A percentile compares a stretch with the other conserved stretches of the same genome.
phyloP scores from a whole-genome alignment of 2,888 invertebrate genomes.

The Ectemnius cavifrons region DNA sequence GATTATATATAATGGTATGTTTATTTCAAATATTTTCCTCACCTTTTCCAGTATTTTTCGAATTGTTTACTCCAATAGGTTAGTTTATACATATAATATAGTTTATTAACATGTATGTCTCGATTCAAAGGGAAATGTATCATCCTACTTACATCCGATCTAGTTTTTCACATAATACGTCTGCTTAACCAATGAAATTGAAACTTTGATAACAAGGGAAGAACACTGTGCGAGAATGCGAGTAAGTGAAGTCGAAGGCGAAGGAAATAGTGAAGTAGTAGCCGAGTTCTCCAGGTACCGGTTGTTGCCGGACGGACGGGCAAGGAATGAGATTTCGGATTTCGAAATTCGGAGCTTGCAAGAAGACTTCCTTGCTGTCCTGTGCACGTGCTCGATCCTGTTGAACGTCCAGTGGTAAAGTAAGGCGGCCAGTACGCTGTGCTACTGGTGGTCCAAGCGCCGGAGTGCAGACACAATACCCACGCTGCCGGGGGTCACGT shows the following conservation, averaged over 20 bases:
- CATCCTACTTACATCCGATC: not conserved
- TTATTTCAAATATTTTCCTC: too few species aligned
- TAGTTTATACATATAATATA: too few species aligned
- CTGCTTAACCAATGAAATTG: not conserved
- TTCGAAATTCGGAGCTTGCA: constrained; percentile 60
- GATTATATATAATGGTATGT: too few species aligned
- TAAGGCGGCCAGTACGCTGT: constrained; percentile 59
- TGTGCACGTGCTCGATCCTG: constrained; percentile 67
- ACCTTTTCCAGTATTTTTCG: too few species aligned
- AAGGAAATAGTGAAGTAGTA: constrained; percentile 33
- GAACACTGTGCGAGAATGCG: constrained; percentile 40
- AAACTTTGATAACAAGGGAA: constrained; percentile 52
- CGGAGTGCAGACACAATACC: constrained; percentile 68
- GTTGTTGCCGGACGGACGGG: constrained; percentile 26
- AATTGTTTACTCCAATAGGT: too few species aligned
- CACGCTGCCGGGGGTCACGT: constrained; percentile 68
- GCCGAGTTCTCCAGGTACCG: constrained; percentile 11
- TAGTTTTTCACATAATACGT: not conserved
- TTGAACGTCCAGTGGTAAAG: constrained; percentile 52
- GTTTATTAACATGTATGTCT: too few species aligned
- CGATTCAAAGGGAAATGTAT: too few species aligned
- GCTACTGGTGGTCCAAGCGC: constrained; percentile 49
- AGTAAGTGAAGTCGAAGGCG: constrained; percentile 24
- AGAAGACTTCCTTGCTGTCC: constrained; percentile 70
- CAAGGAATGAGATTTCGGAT: not conserved